Conservation (phyloP, 2,888 invertebrate genomes). For the Macrophya alboannulata region DNA sequence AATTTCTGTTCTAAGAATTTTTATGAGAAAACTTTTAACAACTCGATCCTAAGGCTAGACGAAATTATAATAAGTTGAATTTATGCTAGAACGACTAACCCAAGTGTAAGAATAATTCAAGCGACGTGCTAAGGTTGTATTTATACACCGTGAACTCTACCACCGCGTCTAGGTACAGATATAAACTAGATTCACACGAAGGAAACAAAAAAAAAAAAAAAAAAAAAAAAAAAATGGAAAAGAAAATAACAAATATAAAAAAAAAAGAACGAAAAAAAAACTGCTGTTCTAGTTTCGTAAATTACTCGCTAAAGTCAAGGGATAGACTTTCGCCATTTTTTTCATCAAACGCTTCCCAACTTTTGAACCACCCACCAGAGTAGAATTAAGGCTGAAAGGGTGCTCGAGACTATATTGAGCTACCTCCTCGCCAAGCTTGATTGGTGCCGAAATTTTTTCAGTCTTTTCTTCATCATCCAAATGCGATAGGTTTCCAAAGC, state of each 20-base stretch:
- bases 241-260: neutral
- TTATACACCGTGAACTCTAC: slow-evolving; percentile 15
- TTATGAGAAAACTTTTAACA: slow-evolving; percentile 49
- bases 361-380: slow-evolving; percentile 41
- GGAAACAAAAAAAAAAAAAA: neutral
- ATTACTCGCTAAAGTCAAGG: slow-evolving; percentile 26
- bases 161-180: slow-evolving; percentile 4
- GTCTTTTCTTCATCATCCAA: slow-evolving; percentile 30
- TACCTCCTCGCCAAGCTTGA: slow-evolving; percentile 35
- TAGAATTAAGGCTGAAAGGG: slow-evolving; percentile 39
- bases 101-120: slow-evolving; percentile 36
- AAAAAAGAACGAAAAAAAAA: no score
- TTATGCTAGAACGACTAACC: slow-evolving; percentile 37
- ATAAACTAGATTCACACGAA: slow-evolving; percentile 17
- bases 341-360: slow-evolving; percentile 40
- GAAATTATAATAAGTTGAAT: slow-evolving; percentile 48
- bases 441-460: slow-evolving; percentile 35
- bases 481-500: slow-evolving; percentile 22
- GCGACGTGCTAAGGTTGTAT: slow-evolving; percentile 31
- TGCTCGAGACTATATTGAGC: slow-evolving; percentile 45
- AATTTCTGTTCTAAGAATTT: slow-evolving; percentile 41
- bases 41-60: slow-evolving; percentile 42
- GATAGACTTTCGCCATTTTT: slow-evolving; percentile 16
- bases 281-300: slow-evolving; percentile 36
- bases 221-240: neutral